Conservation (phyloP, 1,140 invertebrate genomes). For the Fopius arisanus region DNA sequence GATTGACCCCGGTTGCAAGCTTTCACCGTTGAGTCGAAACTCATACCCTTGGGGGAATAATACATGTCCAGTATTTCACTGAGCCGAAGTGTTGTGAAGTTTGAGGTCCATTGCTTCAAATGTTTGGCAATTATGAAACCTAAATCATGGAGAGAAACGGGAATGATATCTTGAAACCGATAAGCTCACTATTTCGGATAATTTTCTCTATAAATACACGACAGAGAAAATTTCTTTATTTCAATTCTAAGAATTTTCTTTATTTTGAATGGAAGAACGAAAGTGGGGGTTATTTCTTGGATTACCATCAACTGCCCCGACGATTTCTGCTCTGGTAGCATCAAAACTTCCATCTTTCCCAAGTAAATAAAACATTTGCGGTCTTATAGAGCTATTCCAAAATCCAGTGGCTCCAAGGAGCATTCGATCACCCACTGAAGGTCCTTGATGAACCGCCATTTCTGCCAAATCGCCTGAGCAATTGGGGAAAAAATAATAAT, state of each 20-base stretch:
- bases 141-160: slow-evolving; percentile 43
- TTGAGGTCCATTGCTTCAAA: slow-evolving; percentile 63
- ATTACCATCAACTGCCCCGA: slow-evolving; percentile 74
- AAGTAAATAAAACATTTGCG: slow-evolving; percentile 67
- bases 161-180: background rate
- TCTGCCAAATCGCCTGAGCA: slow-evolving; percentile 71
- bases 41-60: slow-evolving; percentile 71
- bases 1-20: slow-evolving; percentile 68
- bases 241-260: no score
- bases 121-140: slow-evolving; percentile 70
- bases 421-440: slow-evolving; percentile 57
- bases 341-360: slow-evolving; percentile 66
- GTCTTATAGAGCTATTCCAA: slow-evolving; percentile 72
- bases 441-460: slow-evolving; percentile 70
- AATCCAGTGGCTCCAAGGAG: slow-evolving; percentile 67
- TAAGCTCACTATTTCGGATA: no score
- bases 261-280: no score
- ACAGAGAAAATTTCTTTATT: no score
- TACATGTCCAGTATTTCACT: slow-evolving; percentile 77
- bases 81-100: slow-evolving; percentile 64
- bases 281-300: background rate
- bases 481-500: slow-evolving; percentile 27
- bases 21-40: slow-evolving; percentile 64
- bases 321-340: slow-evolving; percentile 71
- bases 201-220: no score